These are phyloP conservation scores for Aphelenchoides fujianensis DNA, from an alignment of 1,140 invertebrate genomes.

Conservation along the genomic window DNA sequence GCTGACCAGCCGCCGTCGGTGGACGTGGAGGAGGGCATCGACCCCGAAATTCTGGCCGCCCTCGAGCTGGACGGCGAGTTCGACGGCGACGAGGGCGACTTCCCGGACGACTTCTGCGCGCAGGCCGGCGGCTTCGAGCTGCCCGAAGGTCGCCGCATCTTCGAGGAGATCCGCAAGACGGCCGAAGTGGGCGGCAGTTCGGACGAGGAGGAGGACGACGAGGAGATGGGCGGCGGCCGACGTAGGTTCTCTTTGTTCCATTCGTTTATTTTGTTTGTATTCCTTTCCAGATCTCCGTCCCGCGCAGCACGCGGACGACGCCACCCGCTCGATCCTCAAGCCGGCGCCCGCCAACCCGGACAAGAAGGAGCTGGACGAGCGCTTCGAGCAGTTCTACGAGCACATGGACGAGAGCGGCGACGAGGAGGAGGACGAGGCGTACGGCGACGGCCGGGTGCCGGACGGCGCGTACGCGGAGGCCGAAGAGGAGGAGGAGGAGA, in stretches of 20 bases:
- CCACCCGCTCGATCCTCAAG: slow-evolving; percentile 10
- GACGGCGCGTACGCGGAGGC: slow-evolving; percentile 29
- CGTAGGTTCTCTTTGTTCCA: too few species aligned
- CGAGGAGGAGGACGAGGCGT: slow-evolving; percentile 65
- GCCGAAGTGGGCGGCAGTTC: slow-evolving; percentile 3
- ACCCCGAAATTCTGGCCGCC: slow-evolving; percentile 84
- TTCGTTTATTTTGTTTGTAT: not conserved
- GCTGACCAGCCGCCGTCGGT: too few species aligned
- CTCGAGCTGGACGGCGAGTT: slow-evolving; percentile 79
- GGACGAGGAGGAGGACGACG: slow-evolving; percentile 37
- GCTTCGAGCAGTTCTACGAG: slow-evolving; percentile 82
- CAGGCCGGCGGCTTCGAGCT: slow-evolving; percentile 69
- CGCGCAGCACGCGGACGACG: not conserved
- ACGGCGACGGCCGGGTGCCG: slow-evolving; percentile 25
- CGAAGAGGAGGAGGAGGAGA: slow-evolving; percentile 16
- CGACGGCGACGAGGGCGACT: slow-evolving; percentile 76
- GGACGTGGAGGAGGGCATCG: slow-evolving; percentile 72
- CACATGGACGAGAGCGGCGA: slow-evolving; percentile 67
- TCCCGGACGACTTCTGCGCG: slow-evolving; percentile 86
- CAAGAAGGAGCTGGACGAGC: slow-evolving; percentile 71
- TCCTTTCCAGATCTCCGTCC: not conserved
- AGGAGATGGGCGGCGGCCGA: too few species aligned
- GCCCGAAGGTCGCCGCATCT: slow-evolving; percentile 15
- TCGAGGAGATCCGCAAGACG: slow-evolving; percentile 43
- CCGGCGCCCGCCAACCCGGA: not conserved